Evolutionary conservation across 2,797 vertebrate genomes (phyloP), one percentile per base, ranked within the genome.

Genomic region (Lycodopsis pacificus): DNA sequence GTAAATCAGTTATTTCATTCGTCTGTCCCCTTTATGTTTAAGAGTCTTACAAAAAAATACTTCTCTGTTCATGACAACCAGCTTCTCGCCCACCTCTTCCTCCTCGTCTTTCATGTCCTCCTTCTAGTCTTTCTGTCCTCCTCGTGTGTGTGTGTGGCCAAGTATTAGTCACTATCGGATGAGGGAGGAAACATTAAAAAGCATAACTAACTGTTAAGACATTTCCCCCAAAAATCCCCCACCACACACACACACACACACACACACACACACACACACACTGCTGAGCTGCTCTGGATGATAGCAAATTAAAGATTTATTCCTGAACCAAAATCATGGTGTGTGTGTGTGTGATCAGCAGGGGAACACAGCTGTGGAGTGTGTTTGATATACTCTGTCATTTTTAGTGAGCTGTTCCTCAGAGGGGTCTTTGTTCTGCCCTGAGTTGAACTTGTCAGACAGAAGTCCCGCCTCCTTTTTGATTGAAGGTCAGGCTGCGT

Each of bases 211-310:
- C 59, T 58, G 14, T 53, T 73, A 36, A 54, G 36, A 67, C 38
- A 67, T 79, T 66, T 79, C 68, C 59, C 42, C 25, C 9, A 40
- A 85, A 85, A 71, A 48, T 38, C 32, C 32, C 32, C 6, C 32
- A 34, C 5, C 32, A 32, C 30, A 32, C 30, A 32, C 30, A 32
- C 30, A 7, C 32, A 7, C 30, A 32, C 30, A 32, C 30, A 32
- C 32, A 32, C 32, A 32, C 32, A 32, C 32, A 32, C 32, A 32
- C 32, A 6, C 32, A 6, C 32, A 32, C 32, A 32, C 32, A 6
- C 32, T 5, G 32, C 32, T 32, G 32, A 32, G 32, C 32, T 34
- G 32, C 32, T 34, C 32, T 34, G 32, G 32, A 34, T 34, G 7
- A 34, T 34, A 7, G 32, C 32, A 34, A 34, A 34, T 34, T 7